These are phyloP conservation scores for Adineta ricciae DNA, from an alignment of 2,888 invertebrate genomes.

Conservation along the genomic window DNA sequence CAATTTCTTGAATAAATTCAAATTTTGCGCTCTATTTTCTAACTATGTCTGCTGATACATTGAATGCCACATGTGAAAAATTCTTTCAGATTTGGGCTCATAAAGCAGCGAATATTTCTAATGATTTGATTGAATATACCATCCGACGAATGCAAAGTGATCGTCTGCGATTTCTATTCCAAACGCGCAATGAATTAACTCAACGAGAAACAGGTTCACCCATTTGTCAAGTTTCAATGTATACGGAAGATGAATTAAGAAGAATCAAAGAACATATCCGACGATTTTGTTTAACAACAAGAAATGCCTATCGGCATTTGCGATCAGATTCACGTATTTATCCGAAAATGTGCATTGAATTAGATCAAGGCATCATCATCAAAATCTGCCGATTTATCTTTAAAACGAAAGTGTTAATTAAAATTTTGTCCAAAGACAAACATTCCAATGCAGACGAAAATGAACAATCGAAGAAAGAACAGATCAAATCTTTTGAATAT, in stretches of 20 bases:
- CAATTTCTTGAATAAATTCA: background rate
- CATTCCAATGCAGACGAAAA: background rate
- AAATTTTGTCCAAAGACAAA: background rate
- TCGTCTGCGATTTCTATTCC: background rate
- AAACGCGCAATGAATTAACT: background rate
- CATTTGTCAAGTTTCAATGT: background rate
- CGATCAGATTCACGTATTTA: background rate
- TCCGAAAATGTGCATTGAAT: background rate
- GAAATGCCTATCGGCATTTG: background rate
- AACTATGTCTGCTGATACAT: background rate
- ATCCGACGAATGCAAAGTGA: background rate
- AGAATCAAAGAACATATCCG: background rate
- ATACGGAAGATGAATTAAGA: background rate
- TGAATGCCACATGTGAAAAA: background rate
- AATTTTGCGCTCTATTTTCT: no score
- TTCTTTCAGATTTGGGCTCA: slow-evolving; percentile 16
- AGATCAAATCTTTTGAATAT: background rate
- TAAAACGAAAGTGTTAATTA: background rate
- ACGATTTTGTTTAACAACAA: background rate
- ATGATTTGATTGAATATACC: slow-evolving; percentile 17
- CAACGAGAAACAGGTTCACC: background rate
- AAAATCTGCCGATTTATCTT: slow-evolving; percentile 19
- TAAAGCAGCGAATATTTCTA: slow-evolving; percentile 9
- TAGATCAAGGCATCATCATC: background rate
- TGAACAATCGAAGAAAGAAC: background rate